These are phyloP conservation scores for Oithona nana DNA, from an alignment of 2,888 invertebrate species.

Conservation along the genomic window DNA sequence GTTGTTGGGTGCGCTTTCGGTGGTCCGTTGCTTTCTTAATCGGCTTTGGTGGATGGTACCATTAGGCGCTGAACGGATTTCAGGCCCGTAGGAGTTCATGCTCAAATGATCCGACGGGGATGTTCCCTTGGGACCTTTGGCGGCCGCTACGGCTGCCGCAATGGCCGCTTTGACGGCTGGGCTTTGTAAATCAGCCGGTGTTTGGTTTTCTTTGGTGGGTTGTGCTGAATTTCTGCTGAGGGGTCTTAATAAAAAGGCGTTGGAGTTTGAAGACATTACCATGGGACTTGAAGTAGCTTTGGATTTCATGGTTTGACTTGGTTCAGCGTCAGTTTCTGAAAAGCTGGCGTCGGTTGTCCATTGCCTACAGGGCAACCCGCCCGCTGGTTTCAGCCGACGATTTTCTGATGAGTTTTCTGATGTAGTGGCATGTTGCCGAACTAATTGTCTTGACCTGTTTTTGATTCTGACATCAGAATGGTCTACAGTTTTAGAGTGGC, in stretches of 20 bases:
- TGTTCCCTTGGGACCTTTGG: not conserved
- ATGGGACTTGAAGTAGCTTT: not conserved
- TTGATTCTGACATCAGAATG: too few species aligned
- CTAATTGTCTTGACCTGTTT: too few species aligned
- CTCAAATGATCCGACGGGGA: not conserved
- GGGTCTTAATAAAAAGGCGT: slow-evolving; percentile 5
- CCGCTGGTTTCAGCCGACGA: not conserved
- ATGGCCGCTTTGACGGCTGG: not conserved
- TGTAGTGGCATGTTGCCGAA: slow-evolving; percentile 2
- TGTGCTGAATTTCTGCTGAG: slow-evolving; percentile 1
- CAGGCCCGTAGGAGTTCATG: not conserved
- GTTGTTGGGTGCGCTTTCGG: slow-evolving; percentile 2
- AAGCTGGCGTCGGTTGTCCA: not conserved
- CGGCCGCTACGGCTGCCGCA: not conserved
- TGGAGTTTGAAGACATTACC: not conserved
- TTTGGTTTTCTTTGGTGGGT: not conserved
- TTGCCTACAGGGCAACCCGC: not conserved
- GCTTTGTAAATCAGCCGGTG: not conserved
- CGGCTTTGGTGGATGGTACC: not conserved
- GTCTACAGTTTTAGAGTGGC: too few species aligned
- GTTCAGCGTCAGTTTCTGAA: not conserved
- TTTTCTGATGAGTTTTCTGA: not conserved
- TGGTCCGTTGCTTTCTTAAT: slow-evolving; percentile 12
- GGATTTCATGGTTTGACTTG: not conserved
- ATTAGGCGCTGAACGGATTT: not conserved